phyloP scores from a whole-genome alignment of 35 echinoderm and acorn worm species.

The Apostichopus japonicus region DNA sequence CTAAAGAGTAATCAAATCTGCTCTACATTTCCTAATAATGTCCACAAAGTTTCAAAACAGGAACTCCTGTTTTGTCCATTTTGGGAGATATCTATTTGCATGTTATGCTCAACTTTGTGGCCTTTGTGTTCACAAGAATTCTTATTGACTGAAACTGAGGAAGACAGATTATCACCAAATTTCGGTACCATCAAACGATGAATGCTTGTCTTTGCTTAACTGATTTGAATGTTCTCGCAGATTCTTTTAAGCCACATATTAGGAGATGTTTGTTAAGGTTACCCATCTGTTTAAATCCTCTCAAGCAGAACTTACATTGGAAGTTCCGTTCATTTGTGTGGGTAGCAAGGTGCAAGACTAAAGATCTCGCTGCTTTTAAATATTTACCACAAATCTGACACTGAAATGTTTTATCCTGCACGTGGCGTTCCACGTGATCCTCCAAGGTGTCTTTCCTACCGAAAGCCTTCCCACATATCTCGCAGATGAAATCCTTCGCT shows the following conservation, averaged over 20 bases:
- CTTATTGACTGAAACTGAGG: no score
- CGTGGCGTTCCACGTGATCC: not conserved
- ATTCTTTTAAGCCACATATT: not conserved
- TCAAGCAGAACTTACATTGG: not conserved
- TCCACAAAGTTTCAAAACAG: no score
- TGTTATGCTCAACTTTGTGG: no score
- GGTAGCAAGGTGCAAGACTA: not conserved
- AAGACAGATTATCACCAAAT: no score
- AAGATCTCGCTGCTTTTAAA: not conserved
- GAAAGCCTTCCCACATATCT: slow-evolving; percentile 14
- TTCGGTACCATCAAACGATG: no score
- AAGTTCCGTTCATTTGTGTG: slow-evolving; percentile 24
- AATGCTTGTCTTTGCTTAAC: no score
- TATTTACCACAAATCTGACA: slow-evolving; percentile 35
- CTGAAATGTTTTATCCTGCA: not conserved
- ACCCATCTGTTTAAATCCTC: slow-evolving; percentile 26
- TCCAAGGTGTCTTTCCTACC: not conserved
- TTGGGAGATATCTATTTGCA: no score
- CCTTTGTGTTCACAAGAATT: no score
- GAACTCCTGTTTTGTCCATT: no score
- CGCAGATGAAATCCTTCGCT: slow-evolving; percentile 14
- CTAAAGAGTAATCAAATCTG: no score
- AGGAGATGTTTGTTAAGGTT: not conserved
- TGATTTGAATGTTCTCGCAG: no score
- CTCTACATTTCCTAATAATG: no score